These are phyloP conservation scores for Monopis laevigella DNA, from an alignment of 2,888 invertebrate species.

Conservation along the genomic window DNA sequence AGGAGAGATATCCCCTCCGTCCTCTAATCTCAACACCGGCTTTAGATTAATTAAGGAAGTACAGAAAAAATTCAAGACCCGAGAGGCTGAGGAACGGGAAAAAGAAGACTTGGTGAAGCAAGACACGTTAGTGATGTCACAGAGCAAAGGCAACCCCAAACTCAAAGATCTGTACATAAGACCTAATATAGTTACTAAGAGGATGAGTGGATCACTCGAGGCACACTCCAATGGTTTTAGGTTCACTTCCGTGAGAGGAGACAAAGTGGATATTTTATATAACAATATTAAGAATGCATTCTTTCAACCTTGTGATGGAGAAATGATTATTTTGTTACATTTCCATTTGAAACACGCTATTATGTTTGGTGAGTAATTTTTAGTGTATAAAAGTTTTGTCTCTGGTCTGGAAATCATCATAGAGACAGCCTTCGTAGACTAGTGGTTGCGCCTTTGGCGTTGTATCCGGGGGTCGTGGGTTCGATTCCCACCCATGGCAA, in stretches of 20 bases:
- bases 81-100: slow-evolving; percentile 98
- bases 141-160: slow-evolving; percentile 97
- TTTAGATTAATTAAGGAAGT: slow-evolving; percentile 98
- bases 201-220: slow-evolving; percentile 94
- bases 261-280: slow-evolving; percentile 98
- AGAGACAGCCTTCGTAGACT: too few species aligned
- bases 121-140: slow-evolving; percentile 92
- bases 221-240: slow-evolving; percentile 96
- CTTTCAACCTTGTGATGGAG: slow-evolving; percentile 99
- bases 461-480: too few species aligned
- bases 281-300: slow-evolving; percentile 99
- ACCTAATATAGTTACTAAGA: slow-evolving; percentile 97
- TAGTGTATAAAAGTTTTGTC: too few species aligned
- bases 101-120: slow-evolving; percentile 99
- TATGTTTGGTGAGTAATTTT: slow-evolving; percentile 84
- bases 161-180: slow-evolving; percentile 97
- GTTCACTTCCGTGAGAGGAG: slow-evolving; percentile 98
- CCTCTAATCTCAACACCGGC: slow-evolving; percentile 94
- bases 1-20: slow-evolving; percentile 93
- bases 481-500: too few species aligned
- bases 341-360: slow-evolving; percentile 99
- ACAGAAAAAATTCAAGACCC: slow-evolving; percentile 97
- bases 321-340: slow-evolving; percentile 99
- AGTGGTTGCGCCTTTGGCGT: too few species aligned
- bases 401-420: too few species aligned